Percentiles rank a stretch among this genome's conserved stretches.
Evolutionary conservation across 2,113 vertebrate genomes (phyloP).

Genomic region (Eretmochelys imbricata): DNA sequence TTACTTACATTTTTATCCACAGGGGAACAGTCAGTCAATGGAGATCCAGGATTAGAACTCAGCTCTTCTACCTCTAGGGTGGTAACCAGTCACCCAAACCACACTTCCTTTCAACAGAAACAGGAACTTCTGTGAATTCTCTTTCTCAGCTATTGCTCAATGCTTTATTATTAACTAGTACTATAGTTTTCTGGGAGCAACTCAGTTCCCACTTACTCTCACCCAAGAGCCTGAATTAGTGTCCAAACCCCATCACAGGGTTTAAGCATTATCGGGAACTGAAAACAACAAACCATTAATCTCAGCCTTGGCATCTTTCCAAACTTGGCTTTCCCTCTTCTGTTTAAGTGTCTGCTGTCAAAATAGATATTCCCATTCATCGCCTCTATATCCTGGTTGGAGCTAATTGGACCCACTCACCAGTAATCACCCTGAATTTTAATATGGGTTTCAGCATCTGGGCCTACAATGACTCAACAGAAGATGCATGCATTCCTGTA

Average conservation of each 20-base stretch:
- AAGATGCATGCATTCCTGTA: neutral
- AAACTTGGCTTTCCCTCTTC: neutral
- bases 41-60: neutral
- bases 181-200: constrained; percentile 17
- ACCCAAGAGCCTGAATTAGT: neutral
- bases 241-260: neutral
- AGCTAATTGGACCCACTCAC: neutral
- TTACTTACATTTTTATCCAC: neutral
- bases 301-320: neutral
- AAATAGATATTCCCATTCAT: neutral
- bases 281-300: neutral
- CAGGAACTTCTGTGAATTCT: constrained; percentile 49
- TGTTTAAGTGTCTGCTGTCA: neutral
- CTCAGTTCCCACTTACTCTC: neutral
- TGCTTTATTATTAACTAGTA: constrained; percentile 28
- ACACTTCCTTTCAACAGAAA: constrained; percentile 46
- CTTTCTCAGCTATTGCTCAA: constrained; percentile 52
- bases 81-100: neutral
- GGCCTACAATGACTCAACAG: neutral
- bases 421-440: neutral
- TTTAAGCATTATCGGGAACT: neutral
- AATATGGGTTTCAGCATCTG: neutral
- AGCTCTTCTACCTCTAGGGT: neutral
- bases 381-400: neutral
- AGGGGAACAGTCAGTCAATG: neutral